Conservation (phyloP, 2,888 invertebrate genomes). For the Hartigia nigra region DNA sequence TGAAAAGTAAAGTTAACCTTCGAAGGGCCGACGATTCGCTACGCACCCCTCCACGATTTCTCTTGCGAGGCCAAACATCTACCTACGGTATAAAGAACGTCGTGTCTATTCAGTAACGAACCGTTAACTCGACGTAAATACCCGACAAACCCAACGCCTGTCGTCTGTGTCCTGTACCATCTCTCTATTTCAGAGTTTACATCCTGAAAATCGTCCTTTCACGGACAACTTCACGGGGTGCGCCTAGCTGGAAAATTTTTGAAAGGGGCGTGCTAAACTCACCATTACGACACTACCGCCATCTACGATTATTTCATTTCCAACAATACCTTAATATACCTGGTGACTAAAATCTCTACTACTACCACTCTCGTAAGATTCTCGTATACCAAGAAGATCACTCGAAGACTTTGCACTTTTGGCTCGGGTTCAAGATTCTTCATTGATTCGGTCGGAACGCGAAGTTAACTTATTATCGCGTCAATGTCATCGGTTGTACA, state of each 20-base stretch:
- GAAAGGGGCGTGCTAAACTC: neutral
- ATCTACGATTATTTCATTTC: neutral
- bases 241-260: neutral
- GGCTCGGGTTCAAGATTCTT: neutral
- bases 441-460: neutral
- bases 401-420: neutral
- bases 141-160: slow-evolving; percentile 30
- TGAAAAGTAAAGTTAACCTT: neutral
- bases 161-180: slow-evolving; percentile 35
- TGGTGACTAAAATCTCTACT: neutral
- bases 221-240: slow-evolving; percentile 50
- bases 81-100: slow-evolving; percentile 53
- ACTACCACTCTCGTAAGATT: neutral
- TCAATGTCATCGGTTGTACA: neutral
- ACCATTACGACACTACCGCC: neutral
- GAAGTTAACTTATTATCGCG: neutral
- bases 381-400: neutral
- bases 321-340: neutral
- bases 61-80: slow-evolving; percentile 56
- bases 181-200: slow-evolving; percentile 43
- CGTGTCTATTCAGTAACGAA: slow-evolving; percentile 55
- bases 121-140: slow-evolving; percentile 62
- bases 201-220: slow-evolving; percentile 51
- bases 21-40: slow-evolving; percentile 53
- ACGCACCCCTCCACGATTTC: slow-evolving; percentile 49